Conservation (phyloP, 92 coral and sea anemone genomes). For the Plumapathes pennacea region DNA sequence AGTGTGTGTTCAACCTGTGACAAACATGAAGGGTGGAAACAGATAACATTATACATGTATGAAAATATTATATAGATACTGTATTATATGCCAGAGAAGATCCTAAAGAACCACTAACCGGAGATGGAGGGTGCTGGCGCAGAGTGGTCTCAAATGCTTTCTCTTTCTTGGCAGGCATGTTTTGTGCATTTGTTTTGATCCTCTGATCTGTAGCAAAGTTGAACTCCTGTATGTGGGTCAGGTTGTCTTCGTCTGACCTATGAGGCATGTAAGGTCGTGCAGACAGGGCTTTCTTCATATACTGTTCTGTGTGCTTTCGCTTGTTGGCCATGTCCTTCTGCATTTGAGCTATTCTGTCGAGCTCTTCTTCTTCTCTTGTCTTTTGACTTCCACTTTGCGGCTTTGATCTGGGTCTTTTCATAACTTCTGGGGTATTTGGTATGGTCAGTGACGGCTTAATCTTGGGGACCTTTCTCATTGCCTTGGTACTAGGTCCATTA, state of each 20-base stretch:
- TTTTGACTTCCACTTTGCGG: constrained; percentile 18
- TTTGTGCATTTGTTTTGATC: constrained; percentile 46
- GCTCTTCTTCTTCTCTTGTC: constrained; percentile 72
- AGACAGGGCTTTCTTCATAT: constrained; percentile 88
- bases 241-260: constrained; percentile 67
- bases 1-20: too few relatives aligned
- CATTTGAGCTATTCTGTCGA: constrained; percentile 75
- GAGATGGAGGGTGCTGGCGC: constrained; percentile 93
- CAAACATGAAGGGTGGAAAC: too few relatives aligned
- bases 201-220: constrained; percentile 93
- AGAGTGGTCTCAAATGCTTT: constrained; percentile 75
- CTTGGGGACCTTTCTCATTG: constrained; percentile 58
- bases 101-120: constrained; percentile 47
- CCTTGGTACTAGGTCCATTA: too few relatives aligned
- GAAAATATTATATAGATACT: neutral
- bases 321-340: constrained; percentile 62
- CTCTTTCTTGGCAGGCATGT: constrained; percentile 23
- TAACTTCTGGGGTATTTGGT: constrained; percentile 64
- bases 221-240: constrained; percentile 80
- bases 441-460: constrained; percentile 54
- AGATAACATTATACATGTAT: neutral
- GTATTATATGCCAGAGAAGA: too few relatives aligned
- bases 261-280: constrained; percentile 71
- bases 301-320: constrained; percentile 70
- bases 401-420: constrained; percentile 21